Evolutionary conservation across 2,797 vertebrate species (phyloP).

Genomic region (Neostethus bicornis): DNA sequence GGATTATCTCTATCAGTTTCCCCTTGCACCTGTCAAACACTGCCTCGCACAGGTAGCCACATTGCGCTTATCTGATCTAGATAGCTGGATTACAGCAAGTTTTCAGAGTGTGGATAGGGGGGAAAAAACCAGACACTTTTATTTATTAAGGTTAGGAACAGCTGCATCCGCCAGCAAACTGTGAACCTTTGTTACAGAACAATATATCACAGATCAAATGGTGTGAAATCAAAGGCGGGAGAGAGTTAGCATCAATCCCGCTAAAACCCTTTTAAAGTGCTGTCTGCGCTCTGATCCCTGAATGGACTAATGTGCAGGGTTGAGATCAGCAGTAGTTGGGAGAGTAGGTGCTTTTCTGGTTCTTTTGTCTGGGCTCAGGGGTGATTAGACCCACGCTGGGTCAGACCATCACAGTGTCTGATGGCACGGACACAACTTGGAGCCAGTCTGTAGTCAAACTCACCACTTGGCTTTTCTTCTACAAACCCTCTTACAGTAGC

Average conservation of each 20-base stretch:
- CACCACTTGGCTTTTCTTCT: slow-evolving; percentile 20
- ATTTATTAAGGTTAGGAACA: slow-evolving; percentile 81
- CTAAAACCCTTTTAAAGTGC: slow-evolving; percentile 73
- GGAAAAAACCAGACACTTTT: slow-evolving; percentile 66
- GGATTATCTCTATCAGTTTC: slow-evolving; percentile 89
- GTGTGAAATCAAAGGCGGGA: slow-evolving; percentile 77
- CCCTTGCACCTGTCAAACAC: slow-evolving; percentile 89
- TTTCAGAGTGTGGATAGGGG: slow-evolving; percentile 70
- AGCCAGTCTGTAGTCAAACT: slow-evolving; percentile 32
- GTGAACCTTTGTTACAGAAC: slow-evolving; percentile 80
- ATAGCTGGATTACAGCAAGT: slow-evolving; percentile 84
- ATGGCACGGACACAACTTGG: slow-evolving; percentile 23
- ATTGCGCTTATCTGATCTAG: slow-evolving; percentile 85
- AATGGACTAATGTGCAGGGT: slow-evolving; percentile 60
- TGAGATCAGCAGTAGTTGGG: slow-evolving; percentile 66
- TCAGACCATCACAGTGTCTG: slow-evolving; percentile 55
- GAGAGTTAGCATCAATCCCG: slow-evolving; percentile 78
- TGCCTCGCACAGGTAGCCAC: slow-evolving; percentile 86
- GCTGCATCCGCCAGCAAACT: slow-evolving; percentile 86
- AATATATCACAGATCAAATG: slow-evolving; percentile 83
- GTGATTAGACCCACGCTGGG: slow-evolving; percentile 72
- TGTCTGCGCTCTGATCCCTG: slow-evolving; percentile 74
- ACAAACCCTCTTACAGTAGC: slow-evolving; percentile 38
- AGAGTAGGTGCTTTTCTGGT: slow-evolving; percentile 75
- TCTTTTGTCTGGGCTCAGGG: slow-evolving; percentile 76